Base-by-base conservation (phyloP, 2,797 vertebrate genomes). In the Tamandua tetradactyla region DNA sequence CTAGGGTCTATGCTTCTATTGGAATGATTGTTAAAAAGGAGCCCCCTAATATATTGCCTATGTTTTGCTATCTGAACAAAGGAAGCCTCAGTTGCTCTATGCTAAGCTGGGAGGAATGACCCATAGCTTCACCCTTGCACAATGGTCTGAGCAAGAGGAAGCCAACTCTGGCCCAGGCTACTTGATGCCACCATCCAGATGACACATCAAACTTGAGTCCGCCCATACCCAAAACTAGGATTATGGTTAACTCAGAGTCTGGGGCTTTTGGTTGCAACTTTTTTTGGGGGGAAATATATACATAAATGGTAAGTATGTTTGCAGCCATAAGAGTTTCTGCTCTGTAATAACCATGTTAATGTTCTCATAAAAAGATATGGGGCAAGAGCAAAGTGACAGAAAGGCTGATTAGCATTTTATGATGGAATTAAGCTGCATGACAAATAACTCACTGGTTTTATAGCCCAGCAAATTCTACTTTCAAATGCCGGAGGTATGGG, bases 331-430 rank as follows among this genome's bases (percentile, higher is more conserved):
- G 98, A 98, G 96, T 98, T 97, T 97, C 96, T 96, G 98, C 96
- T 98, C 97, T 97, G 97, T 98, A 98, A 98, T 97, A 97, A 98
- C 97, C 93, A 66, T 97, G 98, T 98, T 98, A 98, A 98, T 98
- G 98, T 96, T 97, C 98, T 98, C 98, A 96, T 98, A 98, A 98
- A 98, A 98, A 98, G 98, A 98, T 98, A 98, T 97, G 95, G 97
- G 64, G 93, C 97, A 98, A 96, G 96, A 98, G 97, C 95, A 95
- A 98, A 93, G 97, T 98, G 98, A 98, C 97, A 98, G 97, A 97
- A 98, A 98, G 97, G 96, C 95, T 98, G 98, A 98, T 98, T 98
- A 98, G 96, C 97, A 97, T 98, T 98, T 98, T 98, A 98, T 98
- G 97, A 98, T 97, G 97, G 95, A 98, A 98, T 97, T 98, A 98